These are phyloP conservation scores for Montifringilla adamsi DNA, from an alignment of 2,113 vertebrate genomes.

Conservation along the genomic window DNA sequence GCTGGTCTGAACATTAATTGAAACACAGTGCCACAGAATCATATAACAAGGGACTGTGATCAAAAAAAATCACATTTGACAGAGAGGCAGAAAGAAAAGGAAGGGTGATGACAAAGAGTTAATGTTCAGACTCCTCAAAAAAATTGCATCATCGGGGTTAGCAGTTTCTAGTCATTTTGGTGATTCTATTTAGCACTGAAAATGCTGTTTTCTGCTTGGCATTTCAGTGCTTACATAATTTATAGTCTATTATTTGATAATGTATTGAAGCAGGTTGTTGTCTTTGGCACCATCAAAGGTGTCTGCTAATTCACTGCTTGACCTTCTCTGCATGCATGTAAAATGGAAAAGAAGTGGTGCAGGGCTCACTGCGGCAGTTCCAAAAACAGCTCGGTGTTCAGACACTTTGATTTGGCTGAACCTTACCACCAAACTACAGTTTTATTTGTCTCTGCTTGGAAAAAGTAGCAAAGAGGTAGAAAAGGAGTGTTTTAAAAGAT, in stretches of 20 bases:
- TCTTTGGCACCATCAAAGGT: conserved; percentile 52
- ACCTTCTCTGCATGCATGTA: conserved; percentile 37
- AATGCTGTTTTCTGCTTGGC: conserved; percentile 43
- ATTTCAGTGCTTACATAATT: conserved; percentile 61
- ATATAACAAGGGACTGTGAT: background rate
- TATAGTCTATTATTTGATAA: conserved; percentile 59
- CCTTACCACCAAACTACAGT: background rate
- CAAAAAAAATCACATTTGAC: background rate
- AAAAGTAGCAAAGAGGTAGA: background rate
- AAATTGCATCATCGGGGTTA: background rate
- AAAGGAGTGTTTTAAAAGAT: background rate
- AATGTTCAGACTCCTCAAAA: background rate
- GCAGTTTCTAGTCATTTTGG: background rate
- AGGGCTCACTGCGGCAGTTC: background rate
- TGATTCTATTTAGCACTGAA: conserved; percentile 35
- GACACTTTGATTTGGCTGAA: background rate
- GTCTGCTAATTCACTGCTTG: conserved; percentile 48
- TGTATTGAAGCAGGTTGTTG: conserved; percentile 42
- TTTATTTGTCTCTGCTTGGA: background rate
- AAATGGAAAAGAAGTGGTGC: background rate
- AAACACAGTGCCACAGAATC: background rate
- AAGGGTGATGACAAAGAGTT: background rate
- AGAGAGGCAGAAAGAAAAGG: background rate
- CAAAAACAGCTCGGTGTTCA: background rate
- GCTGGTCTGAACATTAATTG: background rate